phyloP scores from a whole-genome alignment of 92 coral and sea anemone genomes.

The Muricea muricata region DNA sequence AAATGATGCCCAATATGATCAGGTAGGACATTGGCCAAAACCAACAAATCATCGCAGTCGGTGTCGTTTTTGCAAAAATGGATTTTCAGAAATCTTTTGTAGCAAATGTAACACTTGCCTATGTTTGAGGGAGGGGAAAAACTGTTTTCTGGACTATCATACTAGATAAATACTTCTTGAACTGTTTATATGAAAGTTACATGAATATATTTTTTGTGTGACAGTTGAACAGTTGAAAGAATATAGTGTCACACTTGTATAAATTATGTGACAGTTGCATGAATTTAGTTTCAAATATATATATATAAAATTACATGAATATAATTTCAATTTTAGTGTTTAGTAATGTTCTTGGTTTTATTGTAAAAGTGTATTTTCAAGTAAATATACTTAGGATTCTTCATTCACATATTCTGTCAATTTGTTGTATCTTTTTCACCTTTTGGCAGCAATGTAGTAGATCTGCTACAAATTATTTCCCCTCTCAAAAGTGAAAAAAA shows the following conservation, averaged over 20 bases:
- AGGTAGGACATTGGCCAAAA: constrained; percentile 41
- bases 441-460: constrained; percentile 11
- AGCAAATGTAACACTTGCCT: constrained; percentile 37
- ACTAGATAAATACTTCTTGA: background rate
- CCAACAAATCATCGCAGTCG: constrained; percentile 29
- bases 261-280: too few relatives aligned
- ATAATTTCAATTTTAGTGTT: background rate
- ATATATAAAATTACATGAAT: too few relatives aligned
- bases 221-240: background rate
- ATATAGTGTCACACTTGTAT: too few relatives aligned
- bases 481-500: background rate
- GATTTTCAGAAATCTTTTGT: constrained; percentile 32
- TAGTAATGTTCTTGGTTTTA: background rate
- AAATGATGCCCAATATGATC: constrained; percentile 25
- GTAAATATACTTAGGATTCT: too few relatives aligned
- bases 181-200: background rate
- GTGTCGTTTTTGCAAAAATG: constrained; percentile 31
- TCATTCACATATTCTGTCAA: background rate
- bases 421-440: constrained; percentile 5
- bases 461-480: constrained; percentile 9
- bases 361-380: background rate
- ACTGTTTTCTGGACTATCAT: constrained; percentile 39
- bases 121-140: constrained; percentile 38
- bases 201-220: background rate
- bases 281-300: too few relatives aligned